Conservation (phyloP, 2,113 vertebrate genomes). For the Phainopepla nitens region DNA sequence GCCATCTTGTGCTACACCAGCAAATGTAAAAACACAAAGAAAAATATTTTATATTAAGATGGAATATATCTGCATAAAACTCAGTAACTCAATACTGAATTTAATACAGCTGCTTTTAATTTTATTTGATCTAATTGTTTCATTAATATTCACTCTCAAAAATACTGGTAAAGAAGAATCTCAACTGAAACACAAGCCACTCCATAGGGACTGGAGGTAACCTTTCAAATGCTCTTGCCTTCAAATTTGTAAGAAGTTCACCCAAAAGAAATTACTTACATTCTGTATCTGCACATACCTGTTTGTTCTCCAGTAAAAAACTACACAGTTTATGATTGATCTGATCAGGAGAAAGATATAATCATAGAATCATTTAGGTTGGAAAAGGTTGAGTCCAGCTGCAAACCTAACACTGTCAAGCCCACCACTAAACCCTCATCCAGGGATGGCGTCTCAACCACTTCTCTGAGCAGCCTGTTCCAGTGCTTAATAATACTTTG, state of each 20-base stretch:
- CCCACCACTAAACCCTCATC: not conserved
- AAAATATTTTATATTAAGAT: not conserved
- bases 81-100: not conserved
- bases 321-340: not conserved
- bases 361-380: not conserved
- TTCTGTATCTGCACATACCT: not conserved
- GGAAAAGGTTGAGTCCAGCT: not conserved
- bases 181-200: not conserved
- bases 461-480: not conserved
- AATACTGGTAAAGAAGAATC: not conserved
- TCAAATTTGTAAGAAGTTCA: not conserved
- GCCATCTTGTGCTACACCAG: not conserved
- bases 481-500: not conserved
- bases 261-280: not conserved
- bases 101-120: not conserved
- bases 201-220: not conserved
- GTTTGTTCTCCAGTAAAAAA: not conserved
- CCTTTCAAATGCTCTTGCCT: not conserved
- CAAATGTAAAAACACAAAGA: not conserved
- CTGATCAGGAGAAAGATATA: not conserved
- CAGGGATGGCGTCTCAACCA: not conserved
- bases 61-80: not conserved
- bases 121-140: not conserved
- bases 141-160: not conserved
- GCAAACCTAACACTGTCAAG: not conserved